A percentile compares a stretch with the other conserved stretches of the same genome.
Conservation (phyloP, 2,797 vertebrate species). For the Ficedula albicollis region DNA sequence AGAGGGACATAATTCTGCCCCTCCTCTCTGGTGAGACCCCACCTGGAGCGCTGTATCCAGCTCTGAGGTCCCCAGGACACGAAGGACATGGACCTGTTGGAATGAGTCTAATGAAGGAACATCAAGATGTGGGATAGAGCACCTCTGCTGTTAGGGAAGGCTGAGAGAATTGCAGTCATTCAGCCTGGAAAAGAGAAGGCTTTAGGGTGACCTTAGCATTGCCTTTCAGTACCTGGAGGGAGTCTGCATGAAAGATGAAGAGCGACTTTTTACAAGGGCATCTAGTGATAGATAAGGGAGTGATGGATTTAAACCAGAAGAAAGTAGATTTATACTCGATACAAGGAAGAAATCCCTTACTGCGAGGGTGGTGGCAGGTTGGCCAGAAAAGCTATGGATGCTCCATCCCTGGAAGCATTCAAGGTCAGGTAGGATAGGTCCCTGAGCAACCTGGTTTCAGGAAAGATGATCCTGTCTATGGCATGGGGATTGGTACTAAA, state of each 20-base stretch:
- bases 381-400: not conserved
- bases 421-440: not conserved
- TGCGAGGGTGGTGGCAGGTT: not conserved
- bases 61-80: not conserved
- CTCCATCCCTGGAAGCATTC: not conserved
- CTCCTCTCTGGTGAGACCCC: not conserved
- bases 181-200: not conserved
- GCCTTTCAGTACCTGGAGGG: not conserved
- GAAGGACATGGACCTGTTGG: not conserved
- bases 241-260: not conserved
- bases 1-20: not conserved
- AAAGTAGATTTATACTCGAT: not conserved
- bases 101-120: not conserved
- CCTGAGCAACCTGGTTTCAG: not conserved
- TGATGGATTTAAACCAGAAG: too few relatives aligned
- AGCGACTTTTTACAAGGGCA: accelerated
- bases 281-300: not conserved
- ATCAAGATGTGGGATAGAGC: not conserved
- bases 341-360: not conserved
- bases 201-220: not conserved
- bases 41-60: not conserved
- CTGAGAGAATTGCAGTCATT: not conserved
- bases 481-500: not conserved
- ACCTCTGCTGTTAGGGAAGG: not conserved
- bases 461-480: not conserved